Conservation (phyloP, 53 echinoderm and acorn worm species). For the Holothuria scabra region DNA sequence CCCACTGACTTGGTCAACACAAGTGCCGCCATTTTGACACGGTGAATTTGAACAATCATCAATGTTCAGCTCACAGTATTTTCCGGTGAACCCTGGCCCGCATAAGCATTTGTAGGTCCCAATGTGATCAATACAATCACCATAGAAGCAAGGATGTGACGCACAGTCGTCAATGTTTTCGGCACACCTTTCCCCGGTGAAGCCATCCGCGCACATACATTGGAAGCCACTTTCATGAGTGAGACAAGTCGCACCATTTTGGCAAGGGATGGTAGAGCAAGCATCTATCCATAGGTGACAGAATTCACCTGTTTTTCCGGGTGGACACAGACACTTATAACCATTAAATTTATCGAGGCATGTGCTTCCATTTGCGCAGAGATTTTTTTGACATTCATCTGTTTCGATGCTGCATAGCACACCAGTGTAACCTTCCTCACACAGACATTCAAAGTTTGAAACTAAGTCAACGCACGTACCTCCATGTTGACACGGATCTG, state of each 20-base stretch:
- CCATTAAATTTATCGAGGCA: conserved; percentile 66
- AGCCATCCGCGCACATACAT: conserved; percentile 77
- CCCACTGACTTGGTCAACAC: conserved; percentile 92
- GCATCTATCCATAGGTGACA: conserved; percentile 81
- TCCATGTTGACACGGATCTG: conserved; percentile 75
- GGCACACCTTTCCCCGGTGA: conserved; percentile 73
- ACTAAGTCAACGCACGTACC: conserved; percentile 62
- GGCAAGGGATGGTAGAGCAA: conserved; percentile 70
- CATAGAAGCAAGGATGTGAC: conserved; percentile 82
- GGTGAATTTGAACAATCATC: conserved; percentile 80
- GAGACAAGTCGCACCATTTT: conserved; percentile 66
- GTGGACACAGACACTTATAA: conserved; percentile 79
- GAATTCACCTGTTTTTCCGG: conserved; percentile 62
- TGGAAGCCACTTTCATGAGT: conserved; percentile 56
- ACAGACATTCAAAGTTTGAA: conserved; percentile 65
- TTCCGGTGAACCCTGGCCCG: conserved; percentile 75
- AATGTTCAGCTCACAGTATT: conserved; percentile 75
- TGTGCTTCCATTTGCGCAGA: conserved; percentile 68
- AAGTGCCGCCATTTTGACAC: conserved; percentile 79
- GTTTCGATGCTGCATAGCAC: conserved; percentile 58
- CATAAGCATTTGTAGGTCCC: conserved; percentile 73
- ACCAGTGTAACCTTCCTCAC: conserved; percentile 66
- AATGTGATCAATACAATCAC: conserved; percentile 83
- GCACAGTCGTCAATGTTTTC: conserved; percentile 86
- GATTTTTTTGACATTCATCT: conserved; percentile 64